Base-by-base conservation (phyloP, 2,797 vertebrate species). In the Triplophysa yarkandensis region DNA sequence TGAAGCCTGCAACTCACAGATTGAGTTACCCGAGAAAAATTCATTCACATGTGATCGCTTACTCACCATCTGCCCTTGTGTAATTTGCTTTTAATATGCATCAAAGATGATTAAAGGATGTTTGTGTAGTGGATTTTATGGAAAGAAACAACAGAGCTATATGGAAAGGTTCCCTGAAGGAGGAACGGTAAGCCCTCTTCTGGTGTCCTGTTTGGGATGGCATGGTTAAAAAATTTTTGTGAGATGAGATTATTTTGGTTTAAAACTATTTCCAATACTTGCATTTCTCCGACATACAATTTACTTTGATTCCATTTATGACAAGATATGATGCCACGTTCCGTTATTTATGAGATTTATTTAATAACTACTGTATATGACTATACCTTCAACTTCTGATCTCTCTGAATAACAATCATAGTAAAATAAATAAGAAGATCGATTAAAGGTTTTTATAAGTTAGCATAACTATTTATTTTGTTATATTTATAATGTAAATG, bases 31-130 rank as follows among this genome's bases (percentile, higher is more conserved):
- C 1, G n/a, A 34, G 30, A 41, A 21, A 55, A 58, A 57, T 41
- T 36, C 30, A 71, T 63, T 62, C 41, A 65, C 58, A 77, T 43
- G 16, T 4, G 36, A 64, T 36, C 41, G 5, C 71, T 61, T 61
- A 65, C 68, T 60, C 34, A 43, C 64, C 70, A 70, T 74, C 74
- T 77, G 66, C 66, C 50, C 34, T 21, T 52, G 60, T 61, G 68
- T 60, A 43, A 68, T 63, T 64, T 62, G 14, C 48, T 48, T 66
- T 62, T 21, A 27, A 57, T 28, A 57, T 68, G 52, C 43, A 68
- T 74, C 58, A 65, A 34, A 72, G 52, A 65, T 28, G 63, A 50
- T 25, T 21, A 66, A 34, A 6, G 16, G 10, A 48, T 72, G 46
- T 25, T 41, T 61, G n/a, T 27, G 57, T 68, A 39, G 23, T 27